Base-by-base conservation (phyloP, 2,113 vertebrate species). In the Phoenicopterus ruber region DNA sequence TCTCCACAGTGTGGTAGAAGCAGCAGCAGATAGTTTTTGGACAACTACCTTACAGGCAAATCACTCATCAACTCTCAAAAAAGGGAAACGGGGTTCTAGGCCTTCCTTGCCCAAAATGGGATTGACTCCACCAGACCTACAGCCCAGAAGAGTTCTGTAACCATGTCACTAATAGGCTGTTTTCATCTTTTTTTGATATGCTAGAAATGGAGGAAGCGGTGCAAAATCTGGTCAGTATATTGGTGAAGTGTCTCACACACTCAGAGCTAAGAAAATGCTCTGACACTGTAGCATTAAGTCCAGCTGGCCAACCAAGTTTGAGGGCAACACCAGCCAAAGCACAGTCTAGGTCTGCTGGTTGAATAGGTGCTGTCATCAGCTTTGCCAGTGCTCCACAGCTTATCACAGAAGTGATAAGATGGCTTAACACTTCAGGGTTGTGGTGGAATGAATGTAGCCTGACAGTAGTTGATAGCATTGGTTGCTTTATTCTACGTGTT, bases 241-340 rank as follows among this genome's bases (percentile, higher is more conserved):
- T 22, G 32, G 19, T 12, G 38, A 38, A 71, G 17, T 0, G 2
- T 26, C 21, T 65, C 42, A 12, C 21, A 38, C 2, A 2, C 13
- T 17, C 55, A 8, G 36, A 92, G 32, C 13, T 46, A 4, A 59
- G 40, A 74, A 74, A 38, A 50, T 0, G 11, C 24, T 54, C 47
- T 31, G 20, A n/a, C 29, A 5, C 13, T 25, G 9, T 17, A 59
- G 32, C 2, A 0, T 8, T 38, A 8, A 2, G 17, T 12, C n/a
- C 72, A 74, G 15, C n/a, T 49, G 38, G n/a, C 11, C 24, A 47
- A 19, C 24, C 40, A 61, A 61, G 10, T 34, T 10, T 28, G 63
- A 83, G 16, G 40, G 14, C 24, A 83, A 34, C 18, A 65, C 15
- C 50, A 81, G 31, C 14, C 50, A 42, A 11, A 76, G 26, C 40